Base-by-base conservation (phyloP, 2,797 vertebrate species). In the Geotria australis region DNA sequence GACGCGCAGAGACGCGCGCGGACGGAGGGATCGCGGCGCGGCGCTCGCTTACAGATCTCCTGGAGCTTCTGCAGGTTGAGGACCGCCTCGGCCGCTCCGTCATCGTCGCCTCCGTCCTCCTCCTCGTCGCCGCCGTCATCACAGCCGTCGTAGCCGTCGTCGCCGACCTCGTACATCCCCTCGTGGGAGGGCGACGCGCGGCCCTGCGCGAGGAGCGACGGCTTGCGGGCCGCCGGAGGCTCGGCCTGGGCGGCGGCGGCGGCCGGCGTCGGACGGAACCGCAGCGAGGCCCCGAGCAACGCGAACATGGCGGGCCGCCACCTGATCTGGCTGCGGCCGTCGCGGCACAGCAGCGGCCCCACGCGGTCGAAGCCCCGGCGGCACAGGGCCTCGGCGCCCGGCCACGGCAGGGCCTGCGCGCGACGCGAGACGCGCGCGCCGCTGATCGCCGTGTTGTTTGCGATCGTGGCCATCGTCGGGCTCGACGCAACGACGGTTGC, bases 41-140 rank as follows among this genome's bases (percentile, higher is more conserved):
- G 46, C 14, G 57, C 55, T 47, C 47, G 76, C 88, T 76, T 63
- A 98, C 89, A 88, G 65, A 98, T 83, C 66, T 98, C 89, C 68
- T 98, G 89, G 10, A 98, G 79, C 12, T 80, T 73, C 58, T 84
- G 81, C 15, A 98, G 75, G 71, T 94, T 89, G 64, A 98, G 76
- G 65, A 81, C 91, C 68, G 94, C 89, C 64, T 96, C 89, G 0
- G 81, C 77, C 1, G 79, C 79, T 0, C 77, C 76, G 1, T 85
- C 80, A 5, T 74, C 77, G 0, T 38, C 24, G 24, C 24, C 24
- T 24, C 15, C 15, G 15, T 15, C 15, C 15, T 15, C 15, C 15
- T 24, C 15, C 15, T 24, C 15, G 15, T 24, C 24, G 38, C 24
- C 24, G 24, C 24, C 24, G 6, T 5, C 24, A 4, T 38, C 24